phyloP scores from a whole-genome alignment of 2,113 vertebrate species.

The Brienomyrus longianalis region DNA sequence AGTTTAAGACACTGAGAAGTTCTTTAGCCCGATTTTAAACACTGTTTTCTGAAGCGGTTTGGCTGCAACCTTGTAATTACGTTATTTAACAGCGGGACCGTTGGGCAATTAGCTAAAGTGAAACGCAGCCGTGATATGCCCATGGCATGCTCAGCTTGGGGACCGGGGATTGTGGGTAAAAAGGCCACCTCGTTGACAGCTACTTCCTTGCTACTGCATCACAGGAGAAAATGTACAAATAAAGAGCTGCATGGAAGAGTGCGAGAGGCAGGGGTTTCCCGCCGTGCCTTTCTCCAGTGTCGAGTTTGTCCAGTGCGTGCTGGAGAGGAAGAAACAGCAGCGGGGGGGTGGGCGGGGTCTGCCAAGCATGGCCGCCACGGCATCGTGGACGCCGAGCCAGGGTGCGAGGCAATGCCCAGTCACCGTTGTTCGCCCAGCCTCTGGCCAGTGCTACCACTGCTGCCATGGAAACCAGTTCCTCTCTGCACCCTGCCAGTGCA shows the following conservation, averaged over 20 bases:
- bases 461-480: not conserved
- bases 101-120: constrained; percentile 1
- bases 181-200: not conserved
- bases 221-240: not conserved
- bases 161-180: constrained; percentile 8
- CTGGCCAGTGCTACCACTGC: not conserved
- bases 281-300: not conserved
- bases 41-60: not conserved
- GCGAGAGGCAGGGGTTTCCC: not conserved
- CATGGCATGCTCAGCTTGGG: not conserved
- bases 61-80: constrained; percentile 1
- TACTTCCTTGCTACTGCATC: not conserved
- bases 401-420: not conserved
- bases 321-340: not conserved
- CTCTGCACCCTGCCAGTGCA: not conserved
- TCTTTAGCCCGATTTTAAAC: not conserved
- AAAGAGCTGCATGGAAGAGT: not conserved
- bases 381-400: not conserved
- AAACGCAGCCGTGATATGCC: not conserved
- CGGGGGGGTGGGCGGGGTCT: not conserved
- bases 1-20: not conserved
- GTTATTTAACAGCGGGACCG: not conserved
- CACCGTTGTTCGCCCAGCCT: not conserved
- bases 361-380: not conserved
- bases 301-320: not conserved